phyloP scores from a whole-genome alignment of 2,888 invertebrate genomes.

The Drosophila sordidula region DNA sequence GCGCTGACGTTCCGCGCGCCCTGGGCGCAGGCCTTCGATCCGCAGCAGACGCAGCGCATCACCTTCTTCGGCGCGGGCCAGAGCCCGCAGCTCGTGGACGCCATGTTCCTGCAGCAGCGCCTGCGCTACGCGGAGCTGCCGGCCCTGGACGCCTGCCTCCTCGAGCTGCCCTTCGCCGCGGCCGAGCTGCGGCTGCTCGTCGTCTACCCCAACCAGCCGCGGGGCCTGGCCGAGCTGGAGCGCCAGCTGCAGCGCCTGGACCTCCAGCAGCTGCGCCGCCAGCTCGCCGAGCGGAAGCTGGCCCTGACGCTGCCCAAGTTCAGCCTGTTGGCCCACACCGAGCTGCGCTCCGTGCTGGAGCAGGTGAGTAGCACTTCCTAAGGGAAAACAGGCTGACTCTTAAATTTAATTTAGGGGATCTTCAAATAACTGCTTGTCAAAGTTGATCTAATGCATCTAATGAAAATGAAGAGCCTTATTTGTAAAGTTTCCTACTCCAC shows the following conservation, averaged over 20 bases:
- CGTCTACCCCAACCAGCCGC: conserved; percentile 88
- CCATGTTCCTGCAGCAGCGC: conserved; percentile 83
- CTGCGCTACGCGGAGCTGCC: conserved; percentile 85
- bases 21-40: conserved; percentile 68
- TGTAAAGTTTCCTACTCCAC: too few relatives aligned
- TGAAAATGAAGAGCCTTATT: too few relatives aligned
- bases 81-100: conserved; percentile 74
- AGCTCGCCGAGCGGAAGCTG: conserved; percentile 86
- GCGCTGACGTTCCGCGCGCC: conserved; percentile 68
- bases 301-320: conserved; percentile 91
- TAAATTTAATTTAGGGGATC: too few relatives aligned
- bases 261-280: conserved; percentile 86
- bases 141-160: conserved; percentile 86
- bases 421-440: too few relatives aligned
- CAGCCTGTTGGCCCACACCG: conserved; percentile 89
- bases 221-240: conserved; percentile 87
- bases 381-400: too few relatives aligned
- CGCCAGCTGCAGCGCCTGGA: conserved; percentile 87
- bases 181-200: conserved; percentile 89
- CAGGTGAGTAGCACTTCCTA: conserved; percentile 87
- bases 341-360: conserved; percentile 87
- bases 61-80: conserved; percentile 88
- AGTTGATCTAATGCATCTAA: too few relatives aligned
- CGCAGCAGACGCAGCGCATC: conserved; percentile 91
- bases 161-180: conserved; percentile 90